Percentiles rank a stretch among this genome's conserved stretches.
phyloP scores from a whole-genome alignment of 2,888 invertebrate species.

The Iselma pallidipennis region DNA sequence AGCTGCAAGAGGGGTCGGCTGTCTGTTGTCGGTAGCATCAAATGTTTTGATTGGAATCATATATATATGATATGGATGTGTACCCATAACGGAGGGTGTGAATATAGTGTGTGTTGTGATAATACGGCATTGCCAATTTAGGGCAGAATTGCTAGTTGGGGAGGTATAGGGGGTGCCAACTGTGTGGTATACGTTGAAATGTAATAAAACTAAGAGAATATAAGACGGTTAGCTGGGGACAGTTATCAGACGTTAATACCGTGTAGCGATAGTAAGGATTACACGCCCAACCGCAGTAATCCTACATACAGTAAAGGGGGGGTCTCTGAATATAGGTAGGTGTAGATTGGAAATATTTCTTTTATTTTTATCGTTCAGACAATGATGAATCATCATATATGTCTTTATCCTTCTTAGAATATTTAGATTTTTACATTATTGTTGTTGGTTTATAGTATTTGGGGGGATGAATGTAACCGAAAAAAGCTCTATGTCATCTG shows the following conservation, averaged over 20 bases:
- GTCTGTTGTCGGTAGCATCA: background rate
- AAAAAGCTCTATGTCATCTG: slow-evolving; percentile 33
- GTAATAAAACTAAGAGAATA: slow-evolving; percentile 33
- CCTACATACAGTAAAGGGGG: slow-evolving; percentile 26
- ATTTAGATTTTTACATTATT: background rate
- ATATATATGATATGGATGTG: slow-evolving; percentile 1
- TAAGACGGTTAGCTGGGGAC: slow-evolving; percentile 32
- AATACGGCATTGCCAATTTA: background rate
- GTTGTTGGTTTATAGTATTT: too few relatives aligned
- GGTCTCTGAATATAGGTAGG: slow-evolving; percentile 21
- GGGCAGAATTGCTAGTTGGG: background rate
- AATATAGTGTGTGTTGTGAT: slow-evolving; percentile 1
- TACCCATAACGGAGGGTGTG: slow-evolving; percentile 1
- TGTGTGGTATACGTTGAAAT: slow-evolving; percentile 13
- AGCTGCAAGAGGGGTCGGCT: background rate
- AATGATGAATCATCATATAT: slow-evolving; percentile 3
- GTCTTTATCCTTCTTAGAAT: background rate
- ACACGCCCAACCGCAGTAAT: slow-evolving; percentile 44
- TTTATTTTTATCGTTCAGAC: background rate
- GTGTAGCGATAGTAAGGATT: slow-evolving; percentile 45
- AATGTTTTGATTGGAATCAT: slow-evolving; percentile 3
- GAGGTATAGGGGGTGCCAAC: background rate
- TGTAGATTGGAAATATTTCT: slow-evolving; percentile 11
- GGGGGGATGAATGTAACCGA: slow-evolving; percentile 7
- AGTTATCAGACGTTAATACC: slow-evolving; percentile 44